Base-by-base conservation (phyloP, 2,888 invertebrate genomes). In the Lottia scabra region DNA sequence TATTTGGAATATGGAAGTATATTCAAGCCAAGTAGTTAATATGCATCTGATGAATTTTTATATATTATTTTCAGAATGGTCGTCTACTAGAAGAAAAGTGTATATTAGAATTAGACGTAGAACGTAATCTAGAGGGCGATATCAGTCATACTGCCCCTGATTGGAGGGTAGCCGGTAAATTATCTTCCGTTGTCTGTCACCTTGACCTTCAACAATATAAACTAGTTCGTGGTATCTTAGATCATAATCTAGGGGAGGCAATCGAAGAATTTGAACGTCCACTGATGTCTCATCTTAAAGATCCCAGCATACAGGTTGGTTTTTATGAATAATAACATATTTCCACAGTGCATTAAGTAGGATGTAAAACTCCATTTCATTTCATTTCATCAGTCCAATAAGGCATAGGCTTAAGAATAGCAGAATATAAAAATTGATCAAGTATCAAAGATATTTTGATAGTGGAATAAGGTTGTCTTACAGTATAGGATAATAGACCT, bases 221-320 rank as follows among this genome's bases (percentile, higher is more conserved):
- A 88, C 91, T 98, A 63, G 92, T 98, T 69, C 93, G 95, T 75
- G 97, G 97, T 23, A 92, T 98, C 74, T 91, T 98, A 10, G 92
- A 94, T 2, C 95, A 95, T 90, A 98, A 98, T 91, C 93, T 98
- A 77, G 97, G 96, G 0, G 98, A 97, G 90, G 92, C 92, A 81
- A 92, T 95, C 16, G 94, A 94, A 68, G 84, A 87, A 67, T 87
- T 88, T 75, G 84, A 85, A 74, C 76, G 81, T 46, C 86, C 85
- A 12, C 76, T 88, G 38, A 83, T 88, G 82, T 83, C 87, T 1
- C 82, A 86, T 70, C 78, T 87, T 63, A 84, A 87, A 78, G 93
- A 94, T 80, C 91, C 90, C 4, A 84, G 83, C 38, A 88, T 85
- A 72, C 84, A 87, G 80, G 89, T 89, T 68, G 15, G 76, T 45